A percentile compares a stretch with the other conserved stretches of the same genome.
phyloP scores from a whole-genome alignment of 2,888 invertebrate genomes.

The Branchellion lobata region DNA sequence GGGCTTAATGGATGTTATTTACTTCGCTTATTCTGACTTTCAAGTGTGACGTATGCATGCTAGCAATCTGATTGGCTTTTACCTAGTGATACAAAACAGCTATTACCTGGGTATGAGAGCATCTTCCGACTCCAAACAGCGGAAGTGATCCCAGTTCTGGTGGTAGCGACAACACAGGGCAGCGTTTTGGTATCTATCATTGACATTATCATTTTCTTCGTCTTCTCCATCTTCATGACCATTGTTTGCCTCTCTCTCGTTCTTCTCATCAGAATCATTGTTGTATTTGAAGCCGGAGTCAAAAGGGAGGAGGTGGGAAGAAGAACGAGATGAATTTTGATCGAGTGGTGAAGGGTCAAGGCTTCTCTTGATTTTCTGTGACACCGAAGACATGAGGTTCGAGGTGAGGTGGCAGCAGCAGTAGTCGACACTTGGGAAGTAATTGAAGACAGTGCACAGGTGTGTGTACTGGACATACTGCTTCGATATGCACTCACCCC shows the following conservation, averaged over 20 bases:
- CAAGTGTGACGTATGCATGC: too few relatives aligned
- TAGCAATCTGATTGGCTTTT: too few relatives aligned
- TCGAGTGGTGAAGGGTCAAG: neutral
- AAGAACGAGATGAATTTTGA: neutral
- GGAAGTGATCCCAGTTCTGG: constrained; percentile 49
- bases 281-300: too few relatives aligned
- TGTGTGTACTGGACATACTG: constrained; percentile 52
- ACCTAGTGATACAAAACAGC: neutral
- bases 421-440: constrained; percentile 50
- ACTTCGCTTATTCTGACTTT: too few relatives aligned
- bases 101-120: constrained; percentile 43
- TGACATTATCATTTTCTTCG: constrained; percentile 8
- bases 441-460: constrained; percentile 50
- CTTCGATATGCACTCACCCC: constrained; percentile 47
- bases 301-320: neutral
- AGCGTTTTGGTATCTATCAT: neutral
- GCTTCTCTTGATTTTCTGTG: neutral
- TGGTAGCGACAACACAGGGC: constrained; percentile 52
- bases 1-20: too few relatives aligned
- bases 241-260: neutral
- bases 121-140: constrained; percentile 50
- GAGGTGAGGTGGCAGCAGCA: constrained; percentile 50
- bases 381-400: neutral
- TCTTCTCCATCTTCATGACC: constrained; percentile 1
- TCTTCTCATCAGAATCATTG: neutral